Evolutionary conservation across 2,113 vertebrate species (phyloP).

Genomic region (Falcunculus frontatus): DNA sequence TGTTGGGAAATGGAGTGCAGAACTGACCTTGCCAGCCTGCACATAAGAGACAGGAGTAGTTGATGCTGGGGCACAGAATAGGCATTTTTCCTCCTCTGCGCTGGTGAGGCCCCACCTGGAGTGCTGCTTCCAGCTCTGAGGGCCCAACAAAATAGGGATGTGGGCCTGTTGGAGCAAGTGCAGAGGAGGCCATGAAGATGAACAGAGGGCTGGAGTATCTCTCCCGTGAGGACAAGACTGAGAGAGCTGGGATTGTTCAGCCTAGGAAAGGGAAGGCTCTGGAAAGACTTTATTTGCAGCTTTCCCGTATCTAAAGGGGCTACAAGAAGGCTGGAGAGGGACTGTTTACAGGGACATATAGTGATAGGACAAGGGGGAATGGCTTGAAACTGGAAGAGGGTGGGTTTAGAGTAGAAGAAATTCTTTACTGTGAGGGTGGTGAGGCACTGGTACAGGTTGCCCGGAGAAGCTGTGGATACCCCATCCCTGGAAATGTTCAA

Average conservation of each 20-base stretch:
- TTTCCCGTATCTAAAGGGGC: background rate
- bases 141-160: background rate
- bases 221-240: background rate
- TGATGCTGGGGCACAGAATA: background rate
- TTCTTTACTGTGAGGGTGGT: background rate
- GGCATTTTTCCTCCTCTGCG: background rate
- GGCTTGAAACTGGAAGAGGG: background rate
- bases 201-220: background rate
- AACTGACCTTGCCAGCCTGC: background rate
- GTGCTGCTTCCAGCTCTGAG: background rate
- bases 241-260: background rate
- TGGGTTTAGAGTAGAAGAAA: background rate
- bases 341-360: background rate
- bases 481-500: background rate
- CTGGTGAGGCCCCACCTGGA: background rate
- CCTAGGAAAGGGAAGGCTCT: background rate
- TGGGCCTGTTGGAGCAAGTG: background rate
- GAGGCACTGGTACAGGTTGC: background rate
- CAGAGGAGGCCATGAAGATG: background rate
- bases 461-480: background rate
- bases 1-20: background rate
- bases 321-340: background rate
- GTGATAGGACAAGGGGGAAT: background rate
- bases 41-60: rapidly evolving
- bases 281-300: background rate